phyloP scores from a whole-genome alignment of 2,797 vertebrate species.

The Sebastes wilsoni region DNA sequence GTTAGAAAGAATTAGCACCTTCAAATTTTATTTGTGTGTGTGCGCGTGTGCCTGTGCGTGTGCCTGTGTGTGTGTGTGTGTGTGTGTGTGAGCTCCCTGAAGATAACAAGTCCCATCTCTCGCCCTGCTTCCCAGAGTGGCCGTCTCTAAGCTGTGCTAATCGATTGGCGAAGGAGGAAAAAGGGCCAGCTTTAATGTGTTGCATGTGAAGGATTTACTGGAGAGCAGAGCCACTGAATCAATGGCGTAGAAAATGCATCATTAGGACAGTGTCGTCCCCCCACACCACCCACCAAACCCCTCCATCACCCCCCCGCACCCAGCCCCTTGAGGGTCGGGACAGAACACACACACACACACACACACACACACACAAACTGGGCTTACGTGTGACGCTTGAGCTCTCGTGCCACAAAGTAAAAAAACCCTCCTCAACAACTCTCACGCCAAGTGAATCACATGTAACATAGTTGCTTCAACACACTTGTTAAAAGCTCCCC shows the following conservation, averaged over 20 bases:
- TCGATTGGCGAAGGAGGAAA: slow-evolving; percentile 82
- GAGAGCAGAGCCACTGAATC: slow-evolving; percentile 81
- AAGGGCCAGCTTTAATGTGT: slow-evolving; percentile 83
- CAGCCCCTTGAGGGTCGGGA: slow-evolving; percentile 39
- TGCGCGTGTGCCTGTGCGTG: neutral
- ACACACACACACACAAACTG: slow-evolving; percentile 4
- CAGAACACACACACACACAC: slow-evolving; percentile 24
- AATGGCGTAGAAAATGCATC: slow-evolving; percentile 87
- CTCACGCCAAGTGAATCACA: slow-evolving; percentile 10
- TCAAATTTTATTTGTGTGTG: slow-evolving; percentile 14
- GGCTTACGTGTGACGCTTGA: slow-evolving; percentile 6
- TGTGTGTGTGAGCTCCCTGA: slow-evolving; percentile 36
- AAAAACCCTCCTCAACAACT: slow-evolving; percentile 14
- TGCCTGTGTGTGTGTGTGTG: neutral
- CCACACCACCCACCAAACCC: slow-evolving; percentile 3
- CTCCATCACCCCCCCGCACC: neutral
- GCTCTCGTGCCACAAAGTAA: slow-evolving; percentile 29
- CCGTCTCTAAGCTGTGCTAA: slow-evolving; percentile 79
- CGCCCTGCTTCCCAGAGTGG: slow-evolving; percentile 64
- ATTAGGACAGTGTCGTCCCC: slow-evolving; percentile 77
- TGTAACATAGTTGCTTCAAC: slow-evolving; percentile 26
- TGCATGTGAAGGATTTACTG: slow-evolving; percentile 86
- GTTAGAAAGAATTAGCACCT: slow-evolving; percentile 9
- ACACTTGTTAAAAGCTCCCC: slow-evolving; percentile 51
- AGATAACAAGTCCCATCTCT: slow-evolving; percentile 74